Evolutionary conservation across 2,797 vertebrate genomes (phyloP), one percentile per base, ranked within the genome.

Genomic region (Poliocrania exsul): DNA sequence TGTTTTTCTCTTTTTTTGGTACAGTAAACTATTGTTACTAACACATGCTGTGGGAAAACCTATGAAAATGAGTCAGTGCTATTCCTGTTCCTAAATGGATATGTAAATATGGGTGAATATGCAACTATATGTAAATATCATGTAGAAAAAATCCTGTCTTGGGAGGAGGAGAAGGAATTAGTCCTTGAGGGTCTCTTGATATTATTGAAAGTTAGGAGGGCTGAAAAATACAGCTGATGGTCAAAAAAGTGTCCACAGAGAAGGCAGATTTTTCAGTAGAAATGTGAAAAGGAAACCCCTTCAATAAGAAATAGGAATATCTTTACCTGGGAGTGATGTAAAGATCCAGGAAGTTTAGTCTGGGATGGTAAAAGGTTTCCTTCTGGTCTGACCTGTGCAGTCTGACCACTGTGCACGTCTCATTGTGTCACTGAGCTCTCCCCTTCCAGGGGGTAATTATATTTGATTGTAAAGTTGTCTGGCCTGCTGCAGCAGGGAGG

Each of bases 351-450:
- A 60, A 50, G 37, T 56, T 78, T 33, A 44, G 28, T 62, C 28
- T 38, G 6, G 25, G 7, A 6, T 70, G 16, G 23, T 47, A 65
- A 65, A 61, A 24, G 6, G 14, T 75, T 79, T 4, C 11, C 5
- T 72, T 62, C 25, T 65, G 24, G 6, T 9, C 21, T 73, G 44
- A 23, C 12, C 28, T 75, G 42, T 24, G n/a, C 37, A 64, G 17
- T 35, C 25, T 57, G 18, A 4, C 53, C 61, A n/a, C 37, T n/a
- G 9, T 10, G 15, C 35, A 12, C 12, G 0, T 44, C 33, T 54
- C 21, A 1, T 57, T 3, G 0, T 51, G 53, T 26, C 25, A 25
- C 21, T 0, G 1, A 9, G 11, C 24, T 54, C 20, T 5, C 18
- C 29, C 49, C 18, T 5, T 6, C 26, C 57, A 33, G 33, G 13